These are phyloP conservation scores for Platycheirus rosarum DNA, from an alignment of 2,888 invertebrate species.

Conservation along the genomic window DNA sequence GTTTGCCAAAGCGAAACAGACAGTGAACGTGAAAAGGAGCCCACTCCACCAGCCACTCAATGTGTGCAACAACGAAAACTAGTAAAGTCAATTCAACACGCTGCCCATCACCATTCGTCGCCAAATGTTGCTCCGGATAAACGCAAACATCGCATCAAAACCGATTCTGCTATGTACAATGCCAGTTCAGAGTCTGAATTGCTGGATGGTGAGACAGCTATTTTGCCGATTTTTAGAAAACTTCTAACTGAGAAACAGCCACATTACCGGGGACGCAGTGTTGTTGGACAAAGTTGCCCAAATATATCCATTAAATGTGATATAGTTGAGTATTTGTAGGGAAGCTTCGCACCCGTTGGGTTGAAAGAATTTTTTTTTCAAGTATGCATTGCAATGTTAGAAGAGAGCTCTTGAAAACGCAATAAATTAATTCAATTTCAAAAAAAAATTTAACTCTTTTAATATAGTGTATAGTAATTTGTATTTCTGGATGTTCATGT, in stretches of 20 bases:
- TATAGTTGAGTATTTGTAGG: slow-evolving; percentile 95
- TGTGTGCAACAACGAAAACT: slow-evolving; percentile 80
- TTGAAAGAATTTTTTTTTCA: no score
- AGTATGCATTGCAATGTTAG: no score
- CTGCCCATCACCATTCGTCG: slow-evolving; percentile 86
- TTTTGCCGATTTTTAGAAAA: slow-evolving; percentile 95
- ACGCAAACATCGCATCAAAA: slow-evolving; percentile 80
- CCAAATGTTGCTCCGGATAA: slow-evolving; percentile 85
- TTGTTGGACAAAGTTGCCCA: slow-evolving; percentile 92
- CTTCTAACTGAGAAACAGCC: slow-evolving; percentile 92
- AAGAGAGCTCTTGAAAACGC: no score
- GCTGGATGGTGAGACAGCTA: slow-evolving; percentile 89
- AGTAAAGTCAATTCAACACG: slow-evolving; percentile 80
- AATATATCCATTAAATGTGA: slow-evolving; percentile 98
- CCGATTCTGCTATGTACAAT: slow-evolving; percentile 85
- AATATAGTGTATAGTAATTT: no score
- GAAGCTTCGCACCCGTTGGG: no score
- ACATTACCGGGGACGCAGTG: slow-evolving; percentile 83
- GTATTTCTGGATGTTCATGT: no score
- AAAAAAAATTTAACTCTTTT: no score
- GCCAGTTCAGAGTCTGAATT: slow-evolving; percentile 93
- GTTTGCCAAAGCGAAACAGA: slow-evolving; percentile 84
- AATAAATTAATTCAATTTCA: no score
- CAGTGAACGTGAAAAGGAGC: slow-evolving; percentile 82
- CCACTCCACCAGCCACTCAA: slow-evolving; percentile 79